Evolutionary conservation across 2,113 vertebrate genomes (phyloP).

Genomic region (Acanthochromis polyacanthus): DNA sequence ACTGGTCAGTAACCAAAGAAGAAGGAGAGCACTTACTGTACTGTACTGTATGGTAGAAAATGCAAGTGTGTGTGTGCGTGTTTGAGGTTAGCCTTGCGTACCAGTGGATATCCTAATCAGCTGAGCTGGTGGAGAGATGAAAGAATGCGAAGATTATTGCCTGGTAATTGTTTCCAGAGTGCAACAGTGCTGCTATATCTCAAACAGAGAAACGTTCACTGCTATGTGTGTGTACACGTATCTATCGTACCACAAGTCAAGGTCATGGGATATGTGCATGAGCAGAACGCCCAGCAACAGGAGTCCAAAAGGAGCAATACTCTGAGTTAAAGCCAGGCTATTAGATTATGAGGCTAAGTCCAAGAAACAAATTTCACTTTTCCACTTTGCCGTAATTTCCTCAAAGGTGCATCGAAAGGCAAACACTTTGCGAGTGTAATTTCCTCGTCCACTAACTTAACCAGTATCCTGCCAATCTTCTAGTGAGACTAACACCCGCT

Average conservation of each 20-base stretch:
- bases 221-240: background rate
- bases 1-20: slow-evolving; percentile 28
- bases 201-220: slow-evolving; percentile 31
- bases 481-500: background rate
- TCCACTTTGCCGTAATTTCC: slow-evolving; percentile 19
- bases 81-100: slow-evolving; percentile 64
- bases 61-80: slow-evolving; percentile 46
- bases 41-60: slow-evolving; percentile 30
- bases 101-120: slow-evolving; percentile 79
- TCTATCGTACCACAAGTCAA: slow-evolving; percentile 20
- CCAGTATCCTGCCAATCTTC: slow-evolving; percentile 38
- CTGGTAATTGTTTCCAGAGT: slow-evolving; percentile 81
- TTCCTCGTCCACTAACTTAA: slow-evolving; percentile 7
- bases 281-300: slow-evolving; percentile 6
- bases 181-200: slow-evolving; percentile 58
- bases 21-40: slow-evolving; percentile 39
- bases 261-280: slow-evolving; percentile 21
- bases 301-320: slow-evolving; percentile 7
- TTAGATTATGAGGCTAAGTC: background rate
- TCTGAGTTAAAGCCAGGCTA: slow-evolving; percentile 29
- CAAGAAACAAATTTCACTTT: slow-evolving; percentile 19
- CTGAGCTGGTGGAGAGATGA: slow-evolving; percentile 75
- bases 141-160: slow-evolving; percentile 79
- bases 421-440: slow-evolving; percentile 35
- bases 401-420: slow-evolving; percentile 27